Percentiles rank a stretch among this genome's conserved stretches.
Conservation (phyloP, 2,797 vertebrate genomes). For the Selene dorsalis region DNA sequence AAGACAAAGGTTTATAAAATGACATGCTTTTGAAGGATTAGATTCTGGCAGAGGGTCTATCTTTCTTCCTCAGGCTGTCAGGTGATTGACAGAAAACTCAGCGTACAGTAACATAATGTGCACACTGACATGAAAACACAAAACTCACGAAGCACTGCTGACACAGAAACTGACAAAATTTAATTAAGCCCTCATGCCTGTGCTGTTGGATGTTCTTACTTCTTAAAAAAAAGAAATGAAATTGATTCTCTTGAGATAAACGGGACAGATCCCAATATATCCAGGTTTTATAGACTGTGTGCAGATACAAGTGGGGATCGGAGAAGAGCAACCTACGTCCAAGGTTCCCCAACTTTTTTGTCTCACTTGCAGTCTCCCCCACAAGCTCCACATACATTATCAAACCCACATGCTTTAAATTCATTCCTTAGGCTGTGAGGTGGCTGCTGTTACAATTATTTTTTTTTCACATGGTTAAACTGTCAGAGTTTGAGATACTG, state of each 20-base stretch:
- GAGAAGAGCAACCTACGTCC: not conserved
- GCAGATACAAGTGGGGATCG: not conserved
- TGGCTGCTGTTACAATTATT: no score
- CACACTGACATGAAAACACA: slow-evolving; percentile 18
- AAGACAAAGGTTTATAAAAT: slow-evolving; percentile 1
- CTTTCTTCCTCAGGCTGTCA: slow-evolving; percentile 5
- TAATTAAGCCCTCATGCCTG: not conserved
- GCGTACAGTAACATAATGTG: slow-evolving; percentile 6
- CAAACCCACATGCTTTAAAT: no score
- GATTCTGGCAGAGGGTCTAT: not conserved
- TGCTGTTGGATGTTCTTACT: slow-evolving; percentile 18
- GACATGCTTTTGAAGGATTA: slow-evolving; percentile 3
- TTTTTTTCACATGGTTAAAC: not conserved
- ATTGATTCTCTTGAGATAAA: slow-evolving; percentile 4
- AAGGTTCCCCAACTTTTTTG: not conserved
- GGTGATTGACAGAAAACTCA: slow-evolving; percentile 29
- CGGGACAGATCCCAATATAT: not conserved
- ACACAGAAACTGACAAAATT: slow-evolving; percentile 16
- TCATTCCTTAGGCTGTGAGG: no score
- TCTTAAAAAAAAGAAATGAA: not conserved
- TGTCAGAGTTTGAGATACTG: no score
- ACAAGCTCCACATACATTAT: no score
- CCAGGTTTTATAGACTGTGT: not conserved
- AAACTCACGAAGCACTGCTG: not conserved
- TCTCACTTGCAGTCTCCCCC: no score